Percentiles rank a stretch among this genome's conserved stretches.
Evolutionary conservation across 2,888 invertebrate genomes (phyloP).

Genomic region (Pseudoips prasinana): DNA sequence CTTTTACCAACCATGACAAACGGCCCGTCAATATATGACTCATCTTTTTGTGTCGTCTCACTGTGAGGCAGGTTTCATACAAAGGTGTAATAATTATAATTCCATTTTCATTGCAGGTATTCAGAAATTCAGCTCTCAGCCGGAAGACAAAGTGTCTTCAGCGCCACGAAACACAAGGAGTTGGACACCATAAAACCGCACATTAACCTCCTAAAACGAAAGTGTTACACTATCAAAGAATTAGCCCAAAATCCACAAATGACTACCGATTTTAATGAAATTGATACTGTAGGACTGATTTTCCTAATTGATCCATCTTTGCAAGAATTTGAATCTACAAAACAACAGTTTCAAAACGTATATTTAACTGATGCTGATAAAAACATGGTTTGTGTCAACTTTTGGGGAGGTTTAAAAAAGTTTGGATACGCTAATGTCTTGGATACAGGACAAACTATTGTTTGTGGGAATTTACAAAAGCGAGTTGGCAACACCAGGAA

Average conservation of each 20-base stretch:
- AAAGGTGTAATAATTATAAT: no score
- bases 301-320: constrained; percentile 77
- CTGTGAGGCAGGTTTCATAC: no score
- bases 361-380: constrained; percentile 81
- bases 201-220: constrained; percentile 48
- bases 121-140: constrained; percentile 81
- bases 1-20: no score
- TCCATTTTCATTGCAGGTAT: constrained; percentile 58
- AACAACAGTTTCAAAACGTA: constrained; percentile 77
- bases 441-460: constrained; percentile 79
- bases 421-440: constrained; percentile 80
- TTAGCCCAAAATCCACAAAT: constrained; percentile 48
- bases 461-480: constrained; percentile 85
- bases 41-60: no score
- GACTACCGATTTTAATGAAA: constrained; percentile 82
- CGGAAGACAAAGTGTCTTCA: constrained; percentile 73
- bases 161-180: constrained; percentile 44
- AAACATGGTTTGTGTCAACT: constrained; percentile 77
- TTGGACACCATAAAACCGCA: constrained; percentile 31
- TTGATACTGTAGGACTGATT: constrained; percentile 88
- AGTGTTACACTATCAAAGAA: constrained; percentile 71
- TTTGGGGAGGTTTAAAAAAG: constrained; percentile 78
- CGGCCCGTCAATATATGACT: no score
- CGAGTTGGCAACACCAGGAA: constrained; percentile 72
- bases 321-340: constrained; percentile 55